A percentile compares a stretch with the other conserved stretches of the same genome.
These are phyloP conservation scores for Cenopis cana DNA, from an alignment of 2,888 invertebrate species.

Conservation along the genomic window DNA sequence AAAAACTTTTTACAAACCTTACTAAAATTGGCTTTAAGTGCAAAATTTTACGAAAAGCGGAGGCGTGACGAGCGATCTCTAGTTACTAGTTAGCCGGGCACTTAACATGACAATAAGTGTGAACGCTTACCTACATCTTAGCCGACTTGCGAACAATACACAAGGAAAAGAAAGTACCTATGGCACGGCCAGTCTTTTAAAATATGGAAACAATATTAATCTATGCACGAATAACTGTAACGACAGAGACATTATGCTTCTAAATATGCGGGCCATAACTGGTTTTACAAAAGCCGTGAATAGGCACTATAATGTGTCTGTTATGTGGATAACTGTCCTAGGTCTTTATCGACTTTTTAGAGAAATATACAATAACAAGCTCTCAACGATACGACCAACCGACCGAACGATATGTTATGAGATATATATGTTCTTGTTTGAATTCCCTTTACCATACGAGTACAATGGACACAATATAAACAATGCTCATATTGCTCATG, in stretches of 20 bases:
- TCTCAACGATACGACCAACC: too few species aligned
- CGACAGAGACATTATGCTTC: slow-evolving; percentile 40
- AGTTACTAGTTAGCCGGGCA: slow-evolving; percentile 35
- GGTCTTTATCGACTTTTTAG: slow-evolving; percentile 5
- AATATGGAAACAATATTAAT: slow-evolving; percentile 51
- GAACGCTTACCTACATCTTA: slow-evolving; percentile 28
- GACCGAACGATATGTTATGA: slow-evolving; percentile 34
- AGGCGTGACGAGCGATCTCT: slow-evolving; percentile 35
- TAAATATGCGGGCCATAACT: slow-evolving; percentile 36
- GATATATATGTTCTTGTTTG: slow-evolving; percentile 19
- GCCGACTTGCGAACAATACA: slow-evolving; percentile 38
- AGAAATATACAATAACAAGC: slow-evolving; percentile 26
- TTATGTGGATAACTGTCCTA: slow-evolving; percentile 31
- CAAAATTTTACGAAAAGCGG: slow-evolving; percentile 24
- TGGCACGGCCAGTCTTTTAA: slow-evolving; percentile 46
- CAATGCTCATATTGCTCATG: slow-evolving; percentile 11
- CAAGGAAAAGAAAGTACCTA: slow-evolving; percentile 60
- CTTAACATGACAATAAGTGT: slow-evolving; percentile 50
- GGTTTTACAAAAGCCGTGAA: slow-evolving; percentile 39
- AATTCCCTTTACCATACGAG: not conserved
- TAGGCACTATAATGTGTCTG: slow-evolving; percentile 11
- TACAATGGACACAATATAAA: slow-evolving; percentile 10
- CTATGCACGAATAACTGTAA: slow-evolving; percentile 50
- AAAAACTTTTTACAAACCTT: too few species aligned
- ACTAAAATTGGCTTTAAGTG: not conserved